Evolutionary conservation across 2,888 invertebrate species (phyloP).

Genomic region (Leptinotarsa rubiginosa): DNA sequence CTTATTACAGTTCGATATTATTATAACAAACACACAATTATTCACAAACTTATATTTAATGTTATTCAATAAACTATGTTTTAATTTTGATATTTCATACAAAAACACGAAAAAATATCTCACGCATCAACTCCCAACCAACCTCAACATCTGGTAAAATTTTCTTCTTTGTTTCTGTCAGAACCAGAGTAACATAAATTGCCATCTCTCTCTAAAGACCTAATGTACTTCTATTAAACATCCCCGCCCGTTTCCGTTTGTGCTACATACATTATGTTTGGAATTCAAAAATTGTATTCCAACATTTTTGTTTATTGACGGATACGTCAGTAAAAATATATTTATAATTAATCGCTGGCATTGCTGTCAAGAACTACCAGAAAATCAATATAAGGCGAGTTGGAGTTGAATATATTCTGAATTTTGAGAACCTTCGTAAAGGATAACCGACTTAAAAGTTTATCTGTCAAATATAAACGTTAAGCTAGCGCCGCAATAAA

Average conservation of each 20-base stretch:
- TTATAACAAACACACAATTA: constrained; percentile 39
- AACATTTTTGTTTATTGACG: too few relatives aligned
- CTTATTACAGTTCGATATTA: constrained; percentile 35
- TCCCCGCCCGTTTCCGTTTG: constrained; percentile 20
- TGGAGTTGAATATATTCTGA: too few relatives aligned
- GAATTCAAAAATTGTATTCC: too few relatives aligned
- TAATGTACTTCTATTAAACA: neutral
- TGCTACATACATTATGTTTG: neutral
- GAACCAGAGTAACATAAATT: constrained; percentile 29
- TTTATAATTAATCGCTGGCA: too few relatives aligned
- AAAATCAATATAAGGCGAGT: too few relatives aligned
- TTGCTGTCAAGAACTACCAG: too few relatives aligned
- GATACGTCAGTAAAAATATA: too few relatives aligned
- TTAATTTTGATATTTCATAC: constrained; percentile 37
- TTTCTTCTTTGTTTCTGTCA: constrained; percentile 36
- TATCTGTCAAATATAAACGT: too few relatives aligned
- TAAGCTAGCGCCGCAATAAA: too few relatives aligned
- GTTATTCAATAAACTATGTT: constrained; percentile 31
- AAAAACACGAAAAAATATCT: constrained; percentile 46
- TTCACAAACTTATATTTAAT: constrained; percentile 29
- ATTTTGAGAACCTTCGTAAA: too few relatives aligned
- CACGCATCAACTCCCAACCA: constrained; percentile 52
- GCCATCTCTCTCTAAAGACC: constrained; percentile 37
- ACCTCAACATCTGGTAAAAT: constrained; percentile 55
- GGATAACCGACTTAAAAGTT: too few relatives aligned